A percentile compares a stretch with the other conserved stretches of the same genome.
Evolutionary conservation across 2,888 invertebrate species (phyloP).

Genomic region (Cheilosia urbana): DNA sequence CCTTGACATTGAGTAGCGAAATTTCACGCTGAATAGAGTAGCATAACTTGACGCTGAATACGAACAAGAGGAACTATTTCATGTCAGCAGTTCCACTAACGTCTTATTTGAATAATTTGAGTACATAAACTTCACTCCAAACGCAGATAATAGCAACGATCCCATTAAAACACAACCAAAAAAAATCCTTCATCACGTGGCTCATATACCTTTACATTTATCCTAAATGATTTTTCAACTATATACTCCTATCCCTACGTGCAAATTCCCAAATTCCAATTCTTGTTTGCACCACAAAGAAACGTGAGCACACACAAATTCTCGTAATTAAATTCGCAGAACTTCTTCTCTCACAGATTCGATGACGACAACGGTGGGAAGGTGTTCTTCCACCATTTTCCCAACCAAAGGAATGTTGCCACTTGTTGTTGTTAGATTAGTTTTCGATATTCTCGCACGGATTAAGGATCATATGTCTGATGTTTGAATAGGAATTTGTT

Average conservation of each 20-base stretch:
- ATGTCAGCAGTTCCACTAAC: too few relatives aligned
- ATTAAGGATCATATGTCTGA: slow-evolving; percentile 56
- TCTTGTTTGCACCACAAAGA: not conserved
- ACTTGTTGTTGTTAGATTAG: slow-evolving; percentile 22
- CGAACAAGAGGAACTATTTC: too few relatives aligned
- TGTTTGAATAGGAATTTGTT: slow-evolving; percentile 49
- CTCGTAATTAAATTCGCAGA: slow-evolving; percentile 19
- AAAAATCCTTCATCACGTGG: too few relatives aligned
- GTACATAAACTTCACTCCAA: too few relatives aligned
- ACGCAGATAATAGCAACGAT: too few relatives aligned
- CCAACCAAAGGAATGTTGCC: slow-evolving; percentile 29
- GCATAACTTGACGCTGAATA: too few relatives aligned
- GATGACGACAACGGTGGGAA: not conserved
- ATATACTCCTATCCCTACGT: not conserved
- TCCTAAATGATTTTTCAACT: not conserved
- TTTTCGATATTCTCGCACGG: slow-evolving; percentile 37
- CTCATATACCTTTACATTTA: too few relatives aligned
- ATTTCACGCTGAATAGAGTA: too few relatives aligned
- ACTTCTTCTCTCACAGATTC: slow-evolving; percentile 2
- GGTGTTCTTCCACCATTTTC: not conserved
- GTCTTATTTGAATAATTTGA: too few relatives aligned
- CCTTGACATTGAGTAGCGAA: too few relatives aligned
- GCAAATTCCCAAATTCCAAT: not conserved
- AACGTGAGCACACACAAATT: slow-evolving; percentile 19
- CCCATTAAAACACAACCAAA: too few relatives aligned